phyloP scores from a whole-genome alignment of 2,797 vertebrate genomes.

The Channa striata region DNA sequence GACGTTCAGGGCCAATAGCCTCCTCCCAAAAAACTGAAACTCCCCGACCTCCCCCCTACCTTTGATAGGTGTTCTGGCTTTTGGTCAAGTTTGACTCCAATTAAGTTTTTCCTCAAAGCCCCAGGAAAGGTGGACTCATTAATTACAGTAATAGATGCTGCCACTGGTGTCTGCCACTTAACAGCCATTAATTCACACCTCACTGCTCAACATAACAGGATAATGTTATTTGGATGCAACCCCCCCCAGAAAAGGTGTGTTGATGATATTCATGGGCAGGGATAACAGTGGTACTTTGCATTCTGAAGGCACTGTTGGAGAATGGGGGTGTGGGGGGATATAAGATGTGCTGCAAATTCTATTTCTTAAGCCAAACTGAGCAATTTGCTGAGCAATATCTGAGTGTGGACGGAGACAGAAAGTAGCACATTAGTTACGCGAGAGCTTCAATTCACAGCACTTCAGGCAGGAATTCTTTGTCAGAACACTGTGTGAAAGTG shows the following conservation, averaged over 20 bases:
- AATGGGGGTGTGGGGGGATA: background rate
- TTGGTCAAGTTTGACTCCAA: background rate
- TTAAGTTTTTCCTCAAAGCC: too few relatives aligned
- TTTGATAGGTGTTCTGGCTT: slow-evolving; percentile 1
- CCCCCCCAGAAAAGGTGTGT: slow-evolving; percentile 28
- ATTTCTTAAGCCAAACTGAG: slow-evolving; percentile 28
- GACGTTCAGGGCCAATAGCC: slow-evolving; percentile 76
- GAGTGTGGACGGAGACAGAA: slow-evolving; percentile 39
- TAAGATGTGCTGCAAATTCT: slow-evolving; percentile 21
- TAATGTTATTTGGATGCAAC: slow-evolving; percentile 43
- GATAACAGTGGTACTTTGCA: slow-evolving; percentile 59
- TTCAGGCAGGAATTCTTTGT: slow-evolving; percentile 36
- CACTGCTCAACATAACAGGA: slow-evolving; percentile 54
- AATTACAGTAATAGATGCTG: slow-evolving; percentile 29
- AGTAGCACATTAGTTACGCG: slow-evolving; percentile 39
- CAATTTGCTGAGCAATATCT: slow-evolving; percentile 40
- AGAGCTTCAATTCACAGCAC: slow-evolving; percentile 51
- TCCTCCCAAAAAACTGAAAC: slow-evolving; percentile 49
- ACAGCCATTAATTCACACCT: slow-evolving; percentile 65
- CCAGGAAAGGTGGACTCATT: slow-evolving; percentile 23
- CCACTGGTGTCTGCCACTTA: slow-evolving; percentile 46
- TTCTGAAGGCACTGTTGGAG: slow-evolving; percentile 27
- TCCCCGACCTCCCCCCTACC: slow-evolving; percentile 4
- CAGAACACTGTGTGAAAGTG: slow-evolving; percentile 35
- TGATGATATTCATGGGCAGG: slow-evolving; percentile 60